Evolutionary conservation across 2,113 vertebrate species (phyloP), one percentile per base, ranked within the genome.

Genomic region (Phyllopteryx taeniolatus): DNA sequence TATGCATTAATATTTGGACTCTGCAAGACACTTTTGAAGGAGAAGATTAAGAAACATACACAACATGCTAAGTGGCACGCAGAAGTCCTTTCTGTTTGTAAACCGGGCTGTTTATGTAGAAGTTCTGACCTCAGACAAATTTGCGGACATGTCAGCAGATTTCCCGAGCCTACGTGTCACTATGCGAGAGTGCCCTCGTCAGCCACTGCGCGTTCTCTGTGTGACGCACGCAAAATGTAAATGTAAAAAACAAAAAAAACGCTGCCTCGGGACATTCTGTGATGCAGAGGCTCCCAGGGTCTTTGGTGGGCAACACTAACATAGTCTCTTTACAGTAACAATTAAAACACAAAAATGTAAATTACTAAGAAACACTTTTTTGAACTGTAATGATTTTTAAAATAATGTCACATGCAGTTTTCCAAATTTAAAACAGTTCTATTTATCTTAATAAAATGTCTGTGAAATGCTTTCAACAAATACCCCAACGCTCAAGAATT

Each of bases 191-290:
- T 86, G 87, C 79, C 76, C 80, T 75, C 71, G 72, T 84, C 85
- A 79, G 87, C 87, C 79, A 77, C 78, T 78, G 72, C 76, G 77
- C 75, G 83, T 82, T 84, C 75, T 90, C 81, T 77, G 75, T 67
- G 68, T 72, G 46, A 82, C 74, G 81, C 82, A 81, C 69, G 78
- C 83, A 86, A 89, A 89, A 83, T 81, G 81, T 15, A 19, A n/a
- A 22, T n/a, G n/a, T n/a, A 61, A 8, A 33, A 35, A 61, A 53
- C 20, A 61, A 44, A 27, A 84, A 88, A 90, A 90, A n/a, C 64
- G 86, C 90, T 89, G 88, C 5, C 83, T 89, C 74, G 76, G 79
- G 77, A 85, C 84, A 88, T 88, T 91, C 87, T 89, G 79, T 68
- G 73, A 67, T 73, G 78, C 76, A 42, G 75, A 76, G 83, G 84